Conservation (phyloP, 2,888 invertebrate genomes). For the Alloplasta piceator region DNA sequence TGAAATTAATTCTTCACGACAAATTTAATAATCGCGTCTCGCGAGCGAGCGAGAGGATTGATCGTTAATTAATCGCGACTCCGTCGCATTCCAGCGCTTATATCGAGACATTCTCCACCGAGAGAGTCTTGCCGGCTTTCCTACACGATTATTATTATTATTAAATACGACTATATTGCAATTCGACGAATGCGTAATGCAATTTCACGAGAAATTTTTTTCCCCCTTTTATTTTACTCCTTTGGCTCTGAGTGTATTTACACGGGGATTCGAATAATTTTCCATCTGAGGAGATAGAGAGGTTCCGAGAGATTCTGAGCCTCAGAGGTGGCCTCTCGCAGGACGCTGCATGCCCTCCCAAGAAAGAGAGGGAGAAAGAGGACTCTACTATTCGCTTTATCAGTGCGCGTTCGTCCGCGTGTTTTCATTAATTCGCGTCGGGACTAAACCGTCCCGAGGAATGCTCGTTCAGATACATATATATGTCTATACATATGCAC, state of each 20-base stretch:
- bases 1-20: constrained; percentile 15
- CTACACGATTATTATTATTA: constrained; percentile 10
- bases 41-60: constrained; percentile 6
- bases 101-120: constrained; percentile 17
- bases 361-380: constrained; percentile 50
- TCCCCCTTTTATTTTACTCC: constrained; percentile 4
- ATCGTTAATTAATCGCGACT: constrained; percentile 32
- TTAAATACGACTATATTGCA: constrained; percentile 4
- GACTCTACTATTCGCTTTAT: constrained; percentile 76
- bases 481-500: constrained; percentile 10
- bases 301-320: constrained; percentile 24
- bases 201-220: constrained; percentile 29
- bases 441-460: constrained; percentile 77
- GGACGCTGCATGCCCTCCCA: no score
- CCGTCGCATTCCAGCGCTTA: constrained; percentile 32
- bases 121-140: constrained; percentile 12
- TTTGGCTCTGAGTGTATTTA: constrained; percentile 14
- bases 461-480: constrained; percentile 72
- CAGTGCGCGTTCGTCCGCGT: constrained; percentile 77
- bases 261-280: constrained; percentile 50
- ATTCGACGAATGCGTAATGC: constrained; percentile 23
- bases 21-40: constrained; percentile 49
- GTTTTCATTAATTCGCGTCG: constrained; percentile 81
- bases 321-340: no score
- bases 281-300: constrained; percentile 57